Base-by-base conservation (phyloP, 2,113 vertebrate species). In the Cinclus cinclus region DNA sequence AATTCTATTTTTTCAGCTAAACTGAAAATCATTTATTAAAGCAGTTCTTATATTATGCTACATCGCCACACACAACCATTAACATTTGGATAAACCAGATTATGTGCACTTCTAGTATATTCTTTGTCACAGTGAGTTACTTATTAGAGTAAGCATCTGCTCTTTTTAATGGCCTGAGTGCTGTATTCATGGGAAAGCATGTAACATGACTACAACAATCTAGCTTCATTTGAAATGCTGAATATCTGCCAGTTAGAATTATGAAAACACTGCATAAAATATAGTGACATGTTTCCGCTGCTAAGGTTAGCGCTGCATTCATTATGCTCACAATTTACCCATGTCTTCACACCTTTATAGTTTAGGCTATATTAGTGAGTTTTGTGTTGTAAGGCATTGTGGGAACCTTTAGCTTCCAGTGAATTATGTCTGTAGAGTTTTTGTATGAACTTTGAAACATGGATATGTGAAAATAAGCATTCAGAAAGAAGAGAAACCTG, bases 151-250 rank as follows among this genome's bases (percentile, higher is more conserved):
- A 77, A 92, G n/a, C 47, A 87, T 86, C 49, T 87, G 70, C 65
- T 96, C 49, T 79, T 89, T 89, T 91, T 86, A 68, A 27, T 87
- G 78, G 35, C 33, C 39, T 78, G 37, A 35, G 35, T 47, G 28
- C 87, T 84, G 90, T 85, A 41, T 86, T 69, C 91, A 73, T 81
- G 74, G 75, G 27, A 88, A 94, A 52, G 63, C 53, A 39, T 92
- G 91, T 94, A 87, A 30, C 7, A 64, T 73, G 94, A 86, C 85
- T 96, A 77, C 70, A 94, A 80, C 60, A 78, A 80, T 87, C 21
- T 62, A 94, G 84, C 37, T 88, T 87, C 10, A 60, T 80, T 97
- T 93, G 35, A 93, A 93, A 95, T 94, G 94, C 83, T 78, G 91
- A 96, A 53, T 60, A 94, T 90, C 87, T 97, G 76, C 86, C 69